Base-by-base conservation (phyloP, 2,888 invertebrate genomes). In the Rhimphoctona megacephalus region DNA sequence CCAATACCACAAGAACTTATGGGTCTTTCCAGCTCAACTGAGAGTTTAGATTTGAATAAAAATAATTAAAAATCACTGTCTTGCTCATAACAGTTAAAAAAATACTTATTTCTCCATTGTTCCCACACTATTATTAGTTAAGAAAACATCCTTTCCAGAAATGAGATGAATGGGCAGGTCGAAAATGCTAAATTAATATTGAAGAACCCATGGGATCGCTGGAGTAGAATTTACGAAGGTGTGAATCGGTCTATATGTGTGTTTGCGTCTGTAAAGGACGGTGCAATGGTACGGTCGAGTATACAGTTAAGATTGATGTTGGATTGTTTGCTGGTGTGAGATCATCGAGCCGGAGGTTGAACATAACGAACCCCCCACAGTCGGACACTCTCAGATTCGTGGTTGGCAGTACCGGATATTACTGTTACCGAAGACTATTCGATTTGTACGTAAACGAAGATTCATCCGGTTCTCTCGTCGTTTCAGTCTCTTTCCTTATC, bases 351-450 rank as follows among this genome's bases (percentile, higher is more conserved):
- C 87, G 87, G 89, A 88, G 88, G 89, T 89, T 88, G 88, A 89
- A 89, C 88, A 86, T 90, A 90, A 90, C 90, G 89, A 90, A 89
- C 86, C 89, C 89, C 79, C 69, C 74, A 85, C 89, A 88, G 89
- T 77, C 85, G 80, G 90, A 87, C 88, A 85, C 88, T 85, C 86
- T 67, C 85, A 69, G 86, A 76, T 39, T 70, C 69, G 69, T 83
- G 86, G 82, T 87, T 86, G 78, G 36, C 88, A 76, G 81, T 81
- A 77, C 90, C 92, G 94, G 93, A 93, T 93, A 93, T 93, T 93
- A 92, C 91, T 87, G 89, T 91, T 91, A 92, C 90, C 88, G 91
- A 92, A 91, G 91, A 91, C 91, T 91, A 93, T 93, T 93, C 89
- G 92, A 93, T 93, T 93, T 92, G 89, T 88, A 90, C 89, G 89